Percentiles rank a stretch among this genome's conserved stretches.
These are phyloP conservation scores for Poicephalus gulielmi DNA, from an alignment of 2,113 vertebrate species.

Conservation along the genomic window DNA sequence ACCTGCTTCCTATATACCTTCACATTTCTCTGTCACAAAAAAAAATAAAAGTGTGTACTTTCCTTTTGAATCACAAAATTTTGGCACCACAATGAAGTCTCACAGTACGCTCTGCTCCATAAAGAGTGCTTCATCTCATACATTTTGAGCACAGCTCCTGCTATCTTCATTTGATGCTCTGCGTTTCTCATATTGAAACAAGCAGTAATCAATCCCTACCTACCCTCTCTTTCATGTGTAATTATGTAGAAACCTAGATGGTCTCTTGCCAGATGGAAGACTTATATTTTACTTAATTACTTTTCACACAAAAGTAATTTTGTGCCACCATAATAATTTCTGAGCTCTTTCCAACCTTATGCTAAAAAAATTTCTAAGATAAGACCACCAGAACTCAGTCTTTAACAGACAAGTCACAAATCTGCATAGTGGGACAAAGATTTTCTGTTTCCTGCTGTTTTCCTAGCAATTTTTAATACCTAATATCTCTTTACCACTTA, in stretches of 20 bases:
- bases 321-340: background rate
- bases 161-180: background rate
- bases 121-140: background rate
- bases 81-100: background rate
- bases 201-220: background rate
- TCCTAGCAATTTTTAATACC: background rate
- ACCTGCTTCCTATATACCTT: background rate
- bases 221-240: background rate
- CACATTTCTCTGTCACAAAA: background rate
- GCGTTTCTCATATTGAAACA: background rate
- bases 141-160: background rate
- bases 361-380: background rate
- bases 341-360: background rate
- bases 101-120: rapidly evolving
- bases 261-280: background rate
- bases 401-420: background rate
- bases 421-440: background rate
- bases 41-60: background rate
- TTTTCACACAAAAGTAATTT: background rate
- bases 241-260: background rate
- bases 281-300: background rate
- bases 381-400: background rate
- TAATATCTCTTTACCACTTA: background rate
- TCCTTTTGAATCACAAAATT: background rate
- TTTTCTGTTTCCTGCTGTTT: background rate